phyloP scores from a whole-genome alignment of 1,140 invertebrate species.

The Orchesella cincta region DNA sequence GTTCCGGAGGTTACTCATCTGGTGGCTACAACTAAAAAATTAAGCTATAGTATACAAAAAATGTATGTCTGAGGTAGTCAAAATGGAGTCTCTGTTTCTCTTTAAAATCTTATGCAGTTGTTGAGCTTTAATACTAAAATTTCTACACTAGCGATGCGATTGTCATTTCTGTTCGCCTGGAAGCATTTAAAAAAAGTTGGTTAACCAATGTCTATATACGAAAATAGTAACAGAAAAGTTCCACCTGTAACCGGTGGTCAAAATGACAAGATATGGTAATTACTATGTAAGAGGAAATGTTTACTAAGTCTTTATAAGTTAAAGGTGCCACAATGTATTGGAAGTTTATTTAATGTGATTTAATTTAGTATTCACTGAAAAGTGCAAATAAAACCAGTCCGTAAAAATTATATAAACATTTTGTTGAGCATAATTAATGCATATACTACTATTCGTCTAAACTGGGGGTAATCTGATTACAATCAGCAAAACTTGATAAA shows the following conservation, averaged over 20 bases:
- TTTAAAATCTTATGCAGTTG: neutral
- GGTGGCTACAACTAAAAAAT: neutral
- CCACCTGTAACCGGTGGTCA: neutral
- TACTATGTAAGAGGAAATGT: neutral
- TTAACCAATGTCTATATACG: neutral
- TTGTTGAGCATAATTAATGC: neutral
- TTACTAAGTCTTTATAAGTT: neutral
- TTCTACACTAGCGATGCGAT: neutral
- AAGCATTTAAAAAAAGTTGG: neutral
- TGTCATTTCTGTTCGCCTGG: too few relatives aligned
- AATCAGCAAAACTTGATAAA: neutral
- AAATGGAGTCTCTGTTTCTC: too few relatives aligned
- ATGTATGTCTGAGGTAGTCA: too few relatives aligned
- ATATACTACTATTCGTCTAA: neutral
- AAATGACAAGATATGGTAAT: neutral
- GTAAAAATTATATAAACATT: neutral
- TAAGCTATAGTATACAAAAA: neutral
- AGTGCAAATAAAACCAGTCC: neutral
- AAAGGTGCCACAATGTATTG: too few relatives aligned
- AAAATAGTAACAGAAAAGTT: neutral
- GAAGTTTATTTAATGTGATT: neutral
- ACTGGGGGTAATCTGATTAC: neutral
- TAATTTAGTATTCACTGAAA: neutral
- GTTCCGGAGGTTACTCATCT: slow-evolving; percentile 2
- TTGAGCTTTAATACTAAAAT: neutral